Base-by-base conservation (phyloP, 2,888 invertebrate species). In the Phania funesta region DNA sequence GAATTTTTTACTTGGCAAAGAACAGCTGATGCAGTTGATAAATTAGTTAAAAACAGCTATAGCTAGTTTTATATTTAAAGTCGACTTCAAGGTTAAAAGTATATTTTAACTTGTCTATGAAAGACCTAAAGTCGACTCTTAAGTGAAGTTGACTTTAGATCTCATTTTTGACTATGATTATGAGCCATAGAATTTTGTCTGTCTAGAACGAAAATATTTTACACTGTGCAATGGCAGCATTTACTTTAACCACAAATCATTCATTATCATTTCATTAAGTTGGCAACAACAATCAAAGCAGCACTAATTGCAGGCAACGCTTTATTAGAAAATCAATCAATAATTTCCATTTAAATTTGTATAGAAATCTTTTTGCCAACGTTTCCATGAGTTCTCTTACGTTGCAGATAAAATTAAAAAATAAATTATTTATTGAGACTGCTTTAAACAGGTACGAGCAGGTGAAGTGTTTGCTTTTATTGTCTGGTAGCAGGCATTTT, bases 271-370 rank as follows among this genome's bases (percentile, higher is more conserved):
- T 26, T 38, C 8, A 46, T 75, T 64, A 44, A 41, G 44, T 48
- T 48, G 24, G 54, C 64, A 65, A 35, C 48, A 56, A 24, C 11
- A 29, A 74, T 0, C 9, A 16, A 9, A 75, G 44, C 44, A 56
- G 35, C 41, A 24, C 20, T 50, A 50, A 60, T 50, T 50, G 18
- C 18, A 35, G 38, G 24, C 35, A 24, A 46, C 18, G 50, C 16
- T 20, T 22, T 38, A 60, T 50, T 50, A 48, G 50, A 60, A 38
- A 71, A 60, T 70, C 46, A 71, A 60, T 70, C 46, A 50, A 71
- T 71, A 71, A 13, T 29, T 44, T 32, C 3, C n/a, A 16, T 52
- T 26, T 29, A 1, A 6, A 29, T 41, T 50, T 50, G 20, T n/a
- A 9, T 60, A 58, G 0, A 54, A 32, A 48, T n/a, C 11, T 26